Evolutionary conservation across 2,797 vertebrate species (phyloP).

Genomic region (Myripristis murdjan): DNA sequence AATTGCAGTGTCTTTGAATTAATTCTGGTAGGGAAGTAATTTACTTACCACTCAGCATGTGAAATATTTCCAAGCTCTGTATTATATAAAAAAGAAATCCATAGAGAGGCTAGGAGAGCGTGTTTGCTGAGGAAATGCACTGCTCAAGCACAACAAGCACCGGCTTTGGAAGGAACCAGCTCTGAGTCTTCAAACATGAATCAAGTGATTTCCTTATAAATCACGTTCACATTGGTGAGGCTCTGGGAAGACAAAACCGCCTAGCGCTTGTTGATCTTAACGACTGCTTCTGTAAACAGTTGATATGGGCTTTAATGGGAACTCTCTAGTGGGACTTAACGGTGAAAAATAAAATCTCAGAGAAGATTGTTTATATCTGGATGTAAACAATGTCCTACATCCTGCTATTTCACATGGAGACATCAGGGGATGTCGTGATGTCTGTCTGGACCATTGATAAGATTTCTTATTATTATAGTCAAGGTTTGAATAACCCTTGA

Average conservation of each 20-base stretch:
- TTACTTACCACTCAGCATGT: slow-evolving; percentile 1
- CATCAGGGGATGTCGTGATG: background rate
- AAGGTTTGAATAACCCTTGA: no score
- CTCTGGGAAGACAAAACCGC: slow-evolving; percentile 1
- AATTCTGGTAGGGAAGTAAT: background rate
- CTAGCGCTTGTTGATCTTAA: slow-evolving; percentile 45
- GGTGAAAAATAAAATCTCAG: background rate
- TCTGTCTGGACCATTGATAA: no score
- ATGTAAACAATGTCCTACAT: background rate
- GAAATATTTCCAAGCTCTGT: background rate
- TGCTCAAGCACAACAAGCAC: background rate
- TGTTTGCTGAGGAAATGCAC: background rate
- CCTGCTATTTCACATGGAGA: background rate
- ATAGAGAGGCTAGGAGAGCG: no score
- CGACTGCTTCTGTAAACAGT: slow-evolving; percentile 43
- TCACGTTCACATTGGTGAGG: background rate
- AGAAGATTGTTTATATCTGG: background rate
- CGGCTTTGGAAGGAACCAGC: background rate
- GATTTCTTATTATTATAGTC: background rate
- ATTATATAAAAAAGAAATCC: background rate
- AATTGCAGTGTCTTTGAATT: no score
- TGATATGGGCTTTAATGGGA: slow-evolving; percentile 41
- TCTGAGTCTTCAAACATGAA: background rate
- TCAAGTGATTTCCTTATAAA: slow-evolving; percentile 13
- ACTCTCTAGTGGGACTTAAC: slow-evolving; percentile 5